These are phyloP conservation scores for Bothrops jararaca DNA, from an alignment of 2,113 vertebrate species.

Conservation along the genomic window DNA sequence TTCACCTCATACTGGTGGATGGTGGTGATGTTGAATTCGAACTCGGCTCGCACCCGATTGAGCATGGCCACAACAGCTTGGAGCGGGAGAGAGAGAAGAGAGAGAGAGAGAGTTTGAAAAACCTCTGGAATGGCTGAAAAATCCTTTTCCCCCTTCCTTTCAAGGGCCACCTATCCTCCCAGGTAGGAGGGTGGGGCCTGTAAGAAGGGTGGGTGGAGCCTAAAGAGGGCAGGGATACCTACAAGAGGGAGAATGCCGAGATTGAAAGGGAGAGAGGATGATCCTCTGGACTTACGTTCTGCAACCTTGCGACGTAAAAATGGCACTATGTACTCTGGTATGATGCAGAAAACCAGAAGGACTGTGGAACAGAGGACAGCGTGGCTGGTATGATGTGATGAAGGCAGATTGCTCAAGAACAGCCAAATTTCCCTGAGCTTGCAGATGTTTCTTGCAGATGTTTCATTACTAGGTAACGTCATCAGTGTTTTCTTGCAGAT, in stretches of 20 bases:
- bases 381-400: not conserved
- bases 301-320: constrained; percentile 64
- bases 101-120: accelerated
- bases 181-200: not conserved
- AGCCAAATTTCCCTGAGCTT: not conserved
- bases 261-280: not conserved
- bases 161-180: not conserved
- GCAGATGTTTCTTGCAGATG: no score
- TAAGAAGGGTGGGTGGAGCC: no score
- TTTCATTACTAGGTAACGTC: no score
- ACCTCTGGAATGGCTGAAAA: accelerated
- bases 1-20: constrained; percentile 67
- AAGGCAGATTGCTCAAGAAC: not conserved
- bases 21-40: constrained; percentile 83
- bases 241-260: not conserved
- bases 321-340: constrained; percentile 76
- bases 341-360: constrained; percentile 73
- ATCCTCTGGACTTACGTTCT: constrained; percentile 72
- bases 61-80: constrained; percentile 68
- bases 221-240: not conserved
- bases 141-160: not conserved
- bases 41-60: constrained; percentile 74
- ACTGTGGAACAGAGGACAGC: constrained; percentile 55
- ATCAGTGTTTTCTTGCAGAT: no score
- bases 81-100: not conserved